Evolutionary conservation across 2,113 vertebrate species (phyloP), one percentile per base, ranked within the genome.

Genomic region (Eudyptes chrysolophus): DNA sequence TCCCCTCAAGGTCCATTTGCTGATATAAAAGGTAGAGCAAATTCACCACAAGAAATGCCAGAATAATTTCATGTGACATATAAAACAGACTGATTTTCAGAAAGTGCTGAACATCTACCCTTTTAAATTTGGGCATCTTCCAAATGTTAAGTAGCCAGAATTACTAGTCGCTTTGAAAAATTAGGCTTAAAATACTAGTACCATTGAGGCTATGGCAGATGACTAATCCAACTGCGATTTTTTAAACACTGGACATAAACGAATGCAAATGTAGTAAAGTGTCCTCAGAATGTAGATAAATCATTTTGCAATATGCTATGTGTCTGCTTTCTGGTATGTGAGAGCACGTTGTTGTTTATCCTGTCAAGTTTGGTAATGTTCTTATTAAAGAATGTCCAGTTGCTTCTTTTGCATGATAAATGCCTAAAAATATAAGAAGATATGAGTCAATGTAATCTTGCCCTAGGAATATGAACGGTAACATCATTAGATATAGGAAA

Each of bases 161-260:
- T 92, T 94, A 95, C 78, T 65, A 94, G 90, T 89, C 5, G 5
- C 46, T 96, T 97, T 93, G 95, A 97, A 94, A 97, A 97, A 95
- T 95, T 81, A 79, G 11, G 3, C 38, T 92, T 70, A 84, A 88
- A 94, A 92, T 92, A 90, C 95, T 94, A 86, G 82, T 92, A 90
- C 94, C 46, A 6, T 95, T 97, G 95, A 54, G 48, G 40, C 42
- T 86, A 19, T 80, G 69, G 79, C 83, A 96, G 61, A 89, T 89
- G 88, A 96, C 79, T 95, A 94, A 89, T 94, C 85, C 83, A 90
- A 70, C 54, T 70, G 51, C 2, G 0, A 71, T 95, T 92, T 94
- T 92, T 95, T 87, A 48, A 93, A 90, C 76, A 80, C 46, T 30
- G 7, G 55, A 58, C n/a, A 78, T 94, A 97, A 95, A 97, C 90